A percentile compares a stretch with the other conserved stretches of the same genome.
These are phyloP conservation scores for Martes martes DNA, from an alignment of 2,113 vertebrate genomes.

Conservation along the genomic window DNA sequence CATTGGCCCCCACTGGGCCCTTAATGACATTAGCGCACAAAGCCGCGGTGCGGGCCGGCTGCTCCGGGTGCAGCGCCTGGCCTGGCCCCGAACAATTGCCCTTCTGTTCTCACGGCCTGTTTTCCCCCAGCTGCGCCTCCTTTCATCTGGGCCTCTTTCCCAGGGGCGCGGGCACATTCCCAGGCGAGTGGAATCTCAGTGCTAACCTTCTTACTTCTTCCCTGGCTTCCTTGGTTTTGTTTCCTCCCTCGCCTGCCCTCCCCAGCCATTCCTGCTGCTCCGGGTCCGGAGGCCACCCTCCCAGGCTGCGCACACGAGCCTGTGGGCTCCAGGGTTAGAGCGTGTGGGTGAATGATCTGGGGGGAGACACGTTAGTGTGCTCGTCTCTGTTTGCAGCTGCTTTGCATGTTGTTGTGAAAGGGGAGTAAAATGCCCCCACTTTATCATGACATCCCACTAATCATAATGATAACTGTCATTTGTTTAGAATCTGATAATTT, in stretches of 20 bases:
- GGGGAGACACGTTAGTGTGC: neutral
- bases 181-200: constrained; percentile 2
- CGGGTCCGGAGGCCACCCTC: neutral
- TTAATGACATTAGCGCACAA: constrained; percentile 70
- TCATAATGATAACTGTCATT: neutral
- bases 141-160: constrained; percentile 68
- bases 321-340: neutral
- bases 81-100: constrained; percentile 41
- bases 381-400: neutral
- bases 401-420: neutral
- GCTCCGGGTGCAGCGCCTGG: neutral
- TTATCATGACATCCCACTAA: neutral
- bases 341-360: neutral
- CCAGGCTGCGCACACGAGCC: neutral
- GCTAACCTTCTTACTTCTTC: constrained; percentile 24
- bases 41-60: neutral
- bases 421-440: neutral
- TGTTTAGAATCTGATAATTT: constrained; percentile 9
- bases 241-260: neutral
- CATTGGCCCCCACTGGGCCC: constrained; percentile 50
- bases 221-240: neutral
- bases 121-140: constrained; percentile 60
- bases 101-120: constrained; percentile 64
- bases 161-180: constrained; percentile 49
- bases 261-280: neutral